Percentiles rank a stretch among this genome's conserved stretches.
Conservation (phyloP, 64 coral and sea anemone genomes). For the Anthopleura sola region DNA sequence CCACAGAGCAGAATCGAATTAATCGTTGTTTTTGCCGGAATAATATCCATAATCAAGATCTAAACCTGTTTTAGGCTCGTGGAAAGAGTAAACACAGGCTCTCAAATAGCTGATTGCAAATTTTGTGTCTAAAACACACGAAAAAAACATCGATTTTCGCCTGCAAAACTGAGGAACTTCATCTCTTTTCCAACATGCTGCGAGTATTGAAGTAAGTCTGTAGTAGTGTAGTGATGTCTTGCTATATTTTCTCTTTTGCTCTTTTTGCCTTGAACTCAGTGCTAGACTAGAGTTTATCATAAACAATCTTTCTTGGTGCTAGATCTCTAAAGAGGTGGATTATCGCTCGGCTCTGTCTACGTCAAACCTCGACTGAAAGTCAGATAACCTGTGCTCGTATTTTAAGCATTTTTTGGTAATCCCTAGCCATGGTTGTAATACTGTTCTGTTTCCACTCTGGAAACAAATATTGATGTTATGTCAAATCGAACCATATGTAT, state of each 20-base stretch:
- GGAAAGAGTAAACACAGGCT: background rate
- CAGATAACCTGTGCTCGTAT: background rate
- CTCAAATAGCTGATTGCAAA: background rate
- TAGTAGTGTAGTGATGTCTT: too few relatives aligned
- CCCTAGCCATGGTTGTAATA: too few relatives aligned
- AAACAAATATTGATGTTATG: background rate
- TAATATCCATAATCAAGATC: background rate
- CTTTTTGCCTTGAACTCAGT: background rate
- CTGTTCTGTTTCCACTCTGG: background rate
- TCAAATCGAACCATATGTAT: background rate
- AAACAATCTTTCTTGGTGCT: background rate
- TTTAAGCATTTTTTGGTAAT: background rate
- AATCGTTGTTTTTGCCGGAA: background rate
- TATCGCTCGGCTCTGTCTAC: background rate
- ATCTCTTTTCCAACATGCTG: background rate
- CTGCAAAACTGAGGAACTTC: background rate
- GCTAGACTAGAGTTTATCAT: background rate
- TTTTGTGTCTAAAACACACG: background rate
- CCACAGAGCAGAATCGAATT: too few relatives aligned
- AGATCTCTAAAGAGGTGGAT: background rate
- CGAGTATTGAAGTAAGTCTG: conserved; percentile 13
- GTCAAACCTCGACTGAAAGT: background rate
- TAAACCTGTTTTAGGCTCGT: background rate
- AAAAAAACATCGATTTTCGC: background rate
- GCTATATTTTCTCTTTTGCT: background rate